A percentile compares a stretch with the other conserved stretches of the same genome.
Evolutionary conservation across 2,888 invertebrate genomes (phyloP).

Genomic region (Thera obeliscata): DNA sequence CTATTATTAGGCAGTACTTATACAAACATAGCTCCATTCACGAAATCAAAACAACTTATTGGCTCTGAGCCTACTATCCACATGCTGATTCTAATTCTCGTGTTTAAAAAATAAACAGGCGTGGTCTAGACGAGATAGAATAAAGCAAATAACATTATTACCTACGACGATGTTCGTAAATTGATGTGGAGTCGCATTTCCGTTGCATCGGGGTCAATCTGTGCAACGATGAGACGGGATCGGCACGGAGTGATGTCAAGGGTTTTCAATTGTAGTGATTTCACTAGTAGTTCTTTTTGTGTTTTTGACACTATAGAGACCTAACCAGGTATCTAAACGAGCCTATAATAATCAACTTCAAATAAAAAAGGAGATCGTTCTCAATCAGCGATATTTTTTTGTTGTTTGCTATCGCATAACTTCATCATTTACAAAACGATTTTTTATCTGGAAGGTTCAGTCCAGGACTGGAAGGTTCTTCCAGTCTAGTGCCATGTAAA

Average conservation of each 20-base stretch:
- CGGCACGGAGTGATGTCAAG: slow-evolving; percentile 2
- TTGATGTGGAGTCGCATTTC: slow-evolving; percentile 55
- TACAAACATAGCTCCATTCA: slow-evolving; percentile 14
- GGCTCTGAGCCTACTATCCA: slow-evolving; percentile 18
- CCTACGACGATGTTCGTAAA: slow-evolving; percentile 35
- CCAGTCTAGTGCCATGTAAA: not conserved
- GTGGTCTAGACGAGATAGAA: slow-evolving; percentile 21
- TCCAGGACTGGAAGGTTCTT: not conserved
- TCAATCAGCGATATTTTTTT: no score
- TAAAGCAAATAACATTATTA: slow-evolving; percentile 23
- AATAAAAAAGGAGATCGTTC: no score
- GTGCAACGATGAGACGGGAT: slow-evolving; percentile 17
- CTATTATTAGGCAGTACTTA: slow-evolving; percentile 8
- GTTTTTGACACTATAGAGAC: no score
- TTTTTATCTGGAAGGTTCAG: not conserved
- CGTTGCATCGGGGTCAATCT: slow-evolving; percentile 52
- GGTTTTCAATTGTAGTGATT: not conserved
- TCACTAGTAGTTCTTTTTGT: not conserved
- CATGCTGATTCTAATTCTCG: slow-evolving; percentile 11
- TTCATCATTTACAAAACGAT: no score
- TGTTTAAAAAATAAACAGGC: slow-evolving; percentile 25
- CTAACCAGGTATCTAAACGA: no score
- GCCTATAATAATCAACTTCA: no score
- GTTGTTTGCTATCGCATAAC: no score
- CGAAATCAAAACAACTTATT: slow-evolving; percentile 24